Evolutionary conservation across 2,888 invertebrate species (phyloP).

Genomic region (Tenthredo mesomela): DNA sequence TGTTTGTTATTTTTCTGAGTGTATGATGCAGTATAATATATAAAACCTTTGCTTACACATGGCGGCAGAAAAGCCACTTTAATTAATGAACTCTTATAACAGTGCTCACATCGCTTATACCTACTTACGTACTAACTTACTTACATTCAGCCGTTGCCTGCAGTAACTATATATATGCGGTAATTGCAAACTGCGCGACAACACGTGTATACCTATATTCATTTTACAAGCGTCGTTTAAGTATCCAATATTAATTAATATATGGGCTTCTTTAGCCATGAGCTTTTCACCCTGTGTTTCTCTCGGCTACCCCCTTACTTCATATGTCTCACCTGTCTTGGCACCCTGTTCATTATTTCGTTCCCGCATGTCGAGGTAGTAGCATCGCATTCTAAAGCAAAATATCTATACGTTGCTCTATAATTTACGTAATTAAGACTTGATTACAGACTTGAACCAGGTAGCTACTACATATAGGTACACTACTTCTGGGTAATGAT

Average conservation of each 20-base stretch:
- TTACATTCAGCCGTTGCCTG: not conserved
- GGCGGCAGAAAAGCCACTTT: not conserved
- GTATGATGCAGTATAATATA: not conserved
- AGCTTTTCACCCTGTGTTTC: not conserved
- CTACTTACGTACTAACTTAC: not conserved
- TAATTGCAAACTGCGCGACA: not conserved
- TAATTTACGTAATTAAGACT: slow-evolving; percentile 19
- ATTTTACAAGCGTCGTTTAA: not conserved
- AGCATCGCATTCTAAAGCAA: not conserved
- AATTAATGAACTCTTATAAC: not conserved
- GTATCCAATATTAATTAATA: not conserved
- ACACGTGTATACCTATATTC: not conserved
- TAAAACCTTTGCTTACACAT: not conserved
- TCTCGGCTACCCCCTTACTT: not conserved
- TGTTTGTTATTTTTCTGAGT: too few species aligned
- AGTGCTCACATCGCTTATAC: not conserved
- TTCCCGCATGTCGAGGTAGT: not conserved
- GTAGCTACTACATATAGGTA: not conserved
- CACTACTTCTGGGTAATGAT: not conserved
- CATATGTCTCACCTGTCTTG: slow-evolving; percentile 1
- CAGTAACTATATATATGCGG: not conserved
- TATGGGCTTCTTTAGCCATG: not conserved
- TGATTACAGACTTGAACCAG: not conserved
- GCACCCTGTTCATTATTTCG: not conserved
- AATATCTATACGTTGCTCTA: not conserved